phyloP scores from a whole-genome alignment of 2,113 vertebrate species.

The Eclectus roratus region DNA sequence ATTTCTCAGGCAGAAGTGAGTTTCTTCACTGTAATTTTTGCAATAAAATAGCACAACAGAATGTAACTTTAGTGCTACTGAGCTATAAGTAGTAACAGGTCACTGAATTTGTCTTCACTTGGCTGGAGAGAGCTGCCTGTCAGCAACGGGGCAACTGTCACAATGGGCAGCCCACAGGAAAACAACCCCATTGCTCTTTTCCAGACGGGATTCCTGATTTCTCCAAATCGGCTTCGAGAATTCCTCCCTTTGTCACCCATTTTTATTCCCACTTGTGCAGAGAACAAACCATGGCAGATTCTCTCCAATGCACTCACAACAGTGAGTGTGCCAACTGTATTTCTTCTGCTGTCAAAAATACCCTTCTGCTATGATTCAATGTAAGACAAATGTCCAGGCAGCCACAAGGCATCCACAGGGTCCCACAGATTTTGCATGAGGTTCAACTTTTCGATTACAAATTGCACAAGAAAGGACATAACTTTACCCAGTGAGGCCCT shows the following conservation, averaged over 20 bases:
- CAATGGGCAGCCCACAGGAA: neutral
- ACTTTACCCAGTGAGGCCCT: neutral
- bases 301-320: neutral
- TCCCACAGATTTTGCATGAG: neutral
- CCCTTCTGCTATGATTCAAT: neutral
- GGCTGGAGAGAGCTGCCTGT: neutral
- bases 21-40: neutral
- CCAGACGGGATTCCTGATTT: neutral
- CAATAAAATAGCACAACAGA: neutral
- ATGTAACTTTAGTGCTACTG: neutral
- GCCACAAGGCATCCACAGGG: neutral
- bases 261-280: neutral
- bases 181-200: neutral
- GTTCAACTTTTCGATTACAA: neutral
- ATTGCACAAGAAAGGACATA: neutral
- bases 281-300: accelerated
- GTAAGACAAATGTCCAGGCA: neutral
- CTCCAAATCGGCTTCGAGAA: neutral
- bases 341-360: neutral
- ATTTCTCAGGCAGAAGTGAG: neutral
- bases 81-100: neutral
- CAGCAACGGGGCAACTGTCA: neutral
- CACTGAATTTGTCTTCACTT: neutral
- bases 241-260: neutral
- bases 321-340: neutral